phyloP scores from a whole-genome alignment of 2,113 vertebrate genomes.

The Camarhynchus parvulus region DNA sequence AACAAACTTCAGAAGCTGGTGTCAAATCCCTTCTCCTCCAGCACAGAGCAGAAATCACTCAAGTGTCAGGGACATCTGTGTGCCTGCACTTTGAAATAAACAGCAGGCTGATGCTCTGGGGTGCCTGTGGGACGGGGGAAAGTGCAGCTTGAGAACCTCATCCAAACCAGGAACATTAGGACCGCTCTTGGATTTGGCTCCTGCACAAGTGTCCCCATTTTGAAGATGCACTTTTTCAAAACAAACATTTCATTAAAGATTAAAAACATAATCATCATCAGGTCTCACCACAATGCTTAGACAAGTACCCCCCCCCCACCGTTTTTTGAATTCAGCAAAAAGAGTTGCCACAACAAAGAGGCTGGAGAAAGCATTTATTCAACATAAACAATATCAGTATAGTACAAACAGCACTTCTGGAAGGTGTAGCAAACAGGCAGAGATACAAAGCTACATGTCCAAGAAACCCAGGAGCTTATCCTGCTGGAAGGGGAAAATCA shows the following conservation, averaged over 20 bases:
- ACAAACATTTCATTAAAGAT: slow-evolving; percentile 43
- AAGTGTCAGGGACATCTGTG: not conserved
- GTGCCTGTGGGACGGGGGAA: not conserved
- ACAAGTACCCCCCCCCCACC: not conserved
- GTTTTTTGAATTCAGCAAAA: slow-evolving; percentile 27
- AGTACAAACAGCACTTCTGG: slow-evolving; percentile 28
- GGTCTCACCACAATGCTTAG: not conserved
- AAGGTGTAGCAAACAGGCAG: not conserved
- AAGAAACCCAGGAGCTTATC: not conserved
- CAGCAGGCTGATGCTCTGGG: not conserved
- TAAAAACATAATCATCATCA: not conserved
- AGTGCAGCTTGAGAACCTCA: not conserved
- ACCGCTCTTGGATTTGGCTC: not conserved
- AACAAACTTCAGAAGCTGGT: not conserved
- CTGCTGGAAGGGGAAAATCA: not conserved
- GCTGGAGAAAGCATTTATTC: slow-evolving; percentile 56
- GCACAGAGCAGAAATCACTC: not conserved
- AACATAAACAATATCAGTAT: slow-evolving; percentile 21
- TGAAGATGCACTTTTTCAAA: slow-evolving; percentile 15
- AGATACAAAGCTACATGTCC: not conserved
- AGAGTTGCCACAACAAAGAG: slow-evolving; percentile 58
- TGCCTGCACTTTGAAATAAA: not conserved
- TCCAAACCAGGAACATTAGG: not conserved
- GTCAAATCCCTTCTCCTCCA: not conserved
- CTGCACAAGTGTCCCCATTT: not conserved